A percentile compares a stretch with the other conserved stretches of the same genome.
phyloP scores from a whole-genome alignment of 2,797 vertebrate genomes.

The Podarcis lilfordi region DNA sequence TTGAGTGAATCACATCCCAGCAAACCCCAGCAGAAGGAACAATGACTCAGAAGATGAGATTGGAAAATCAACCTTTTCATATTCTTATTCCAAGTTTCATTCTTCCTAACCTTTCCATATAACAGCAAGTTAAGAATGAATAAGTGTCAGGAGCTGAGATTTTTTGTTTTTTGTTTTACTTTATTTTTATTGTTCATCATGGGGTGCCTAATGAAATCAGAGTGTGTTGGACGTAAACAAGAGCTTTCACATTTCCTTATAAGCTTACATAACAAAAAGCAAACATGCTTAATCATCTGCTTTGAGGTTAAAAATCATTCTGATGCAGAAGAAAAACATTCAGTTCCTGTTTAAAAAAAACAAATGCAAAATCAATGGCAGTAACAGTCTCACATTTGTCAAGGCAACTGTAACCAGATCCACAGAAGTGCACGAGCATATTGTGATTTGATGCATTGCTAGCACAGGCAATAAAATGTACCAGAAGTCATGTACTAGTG shows the following conservation, averaged over 20 bases:
- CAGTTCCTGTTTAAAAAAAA: not conserved
- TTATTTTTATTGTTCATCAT: not conserved
- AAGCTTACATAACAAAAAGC: not conserved
- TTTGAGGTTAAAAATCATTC: not conserved
- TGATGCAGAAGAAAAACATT: not conserved
- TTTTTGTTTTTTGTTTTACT: not conserved
- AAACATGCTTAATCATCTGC: not conserved
- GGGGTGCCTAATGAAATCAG: not conserved
- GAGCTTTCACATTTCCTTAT: not conserved
- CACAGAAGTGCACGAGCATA: not conserved
- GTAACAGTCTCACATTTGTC: not conserved
- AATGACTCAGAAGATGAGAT: too few species aligned
- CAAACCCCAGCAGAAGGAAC: too few species aligned
- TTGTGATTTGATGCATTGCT: not conserved
- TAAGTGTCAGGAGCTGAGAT: not conserved
- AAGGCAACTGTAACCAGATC: not conserved
- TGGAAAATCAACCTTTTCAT: too few species aligned
- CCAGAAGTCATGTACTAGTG: not conserved
- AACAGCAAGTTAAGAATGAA: not conserved
- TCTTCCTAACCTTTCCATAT: not conserved
- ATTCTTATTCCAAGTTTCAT: conserved; percentile 20
- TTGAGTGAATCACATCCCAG: too few species aligned
- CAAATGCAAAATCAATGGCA: not conserved
- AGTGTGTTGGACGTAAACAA: not conserved
- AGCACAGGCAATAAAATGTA: not conserved